These are phyloP conservation scores for Prochilodus magdalenae DNA, from an alignment of 2,113 vertebrate genomes.

Conservation along the genomic window DNA sequence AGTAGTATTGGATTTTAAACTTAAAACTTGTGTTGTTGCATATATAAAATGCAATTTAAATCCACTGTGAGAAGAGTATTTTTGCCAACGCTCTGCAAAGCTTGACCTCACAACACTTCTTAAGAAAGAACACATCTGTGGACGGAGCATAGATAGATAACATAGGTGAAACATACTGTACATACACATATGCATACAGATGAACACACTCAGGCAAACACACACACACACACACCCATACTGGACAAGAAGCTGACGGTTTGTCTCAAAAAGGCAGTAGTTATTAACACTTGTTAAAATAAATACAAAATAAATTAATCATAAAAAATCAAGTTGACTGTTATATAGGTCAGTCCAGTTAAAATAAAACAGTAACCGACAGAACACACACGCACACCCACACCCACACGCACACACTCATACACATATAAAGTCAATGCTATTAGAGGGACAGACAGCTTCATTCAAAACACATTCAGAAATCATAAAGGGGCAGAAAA, in stretches of 20 bases:
- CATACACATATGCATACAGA: conserved; percentile 33
- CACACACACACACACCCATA: conserved; percentile 34
- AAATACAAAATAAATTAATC: conserved; percentile 58
- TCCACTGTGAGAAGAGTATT: not conserved
- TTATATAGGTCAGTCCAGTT: conserved; percentile 51
- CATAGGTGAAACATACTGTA: conserved; percentile 14
- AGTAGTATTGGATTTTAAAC: too few species aligned
- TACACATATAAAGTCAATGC: conserved; percentile 29
- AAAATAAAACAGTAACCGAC: conserved; percentile 36
- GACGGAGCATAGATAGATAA: not conserved
- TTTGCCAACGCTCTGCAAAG: not conserved
- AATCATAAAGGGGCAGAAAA: conserved; percentile 41
- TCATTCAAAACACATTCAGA: conserved; percentile 47
- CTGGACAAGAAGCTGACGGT: conserved; percentile 7
- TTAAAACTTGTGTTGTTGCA: too few species aligned
- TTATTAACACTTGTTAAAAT: conserved; percentile 53
- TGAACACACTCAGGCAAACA: conserved; percentile 33
- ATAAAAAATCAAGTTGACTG: conserved; percentile 46
- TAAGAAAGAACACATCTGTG: not conserved
- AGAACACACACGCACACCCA: not conserved
- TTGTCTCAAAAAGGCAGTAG: conserved; percentile 53
- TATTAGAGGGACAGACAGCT: conserved; percentile 20
- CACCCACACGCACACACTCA: not conserved
- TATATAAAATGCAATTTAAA: not conserved
- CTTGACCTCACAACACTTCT: not conserved